Conservation (phyloP, 2,113 vertebrate species). For the Myxocyprinus asiaticus region DNA sequence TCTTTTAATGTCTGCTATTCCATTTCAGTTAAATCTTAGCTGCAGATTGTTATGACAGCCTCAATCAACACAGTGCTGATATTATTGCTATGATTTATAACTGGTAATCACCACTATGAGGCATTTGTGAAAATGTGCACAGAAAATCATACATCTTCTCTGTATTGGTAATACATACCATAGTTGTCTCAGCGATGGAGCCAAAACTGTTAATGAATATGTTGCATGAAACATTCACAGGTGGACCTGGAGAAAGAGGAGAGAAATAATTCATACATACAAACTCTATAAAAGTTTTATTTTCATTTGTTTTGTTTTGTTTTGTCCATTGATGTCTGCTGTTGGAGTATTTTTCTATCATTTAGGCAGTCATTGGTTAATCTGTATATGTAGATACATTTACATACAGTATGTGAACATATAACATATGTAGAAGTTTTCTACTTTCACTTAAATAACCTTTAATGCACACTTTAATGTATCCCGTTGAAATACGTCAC, state of each 20-base stretch:
- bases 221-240: slow-evolving; percentile 87
- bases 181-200: slow-evolving; percentile 87
- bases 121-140: not conserved
- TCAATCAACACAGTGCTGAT: not conserved
- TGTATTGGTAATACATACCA: slow-evolving; percentile 73
- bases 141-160: not conserved
- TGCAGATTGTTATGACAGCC: not conserved
- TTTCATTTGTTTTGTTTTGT: too few species aligned
- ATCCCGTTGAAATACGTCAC: too few species aligned
- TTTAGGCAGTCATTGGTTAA: too few species aligned
- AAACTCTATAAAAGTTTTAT: not conserved
- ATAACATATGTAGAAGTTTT: too few species aligned
- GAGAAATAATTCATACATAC: not conserved
- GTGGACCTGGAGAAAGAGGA: slow-evolving; percentile 74
- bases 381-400: too few species aligned
- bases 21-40: not conserved
- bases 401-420: too few species aligned
- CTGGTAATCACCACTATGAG: not conserved
- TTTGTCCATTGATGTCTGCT: too few species aligned
- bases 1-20: not conserved
- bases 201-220: slow-evolving; percentile 91
- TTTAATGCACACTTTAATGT: too few species aligned
- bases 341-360: too few species aligned
- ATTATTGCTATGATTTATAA: not conserved
- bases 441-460: too few species aligned